A percentile compares a stretch with the other conserved stretches of the same genome.
phyloP scores from a whole-genome alignment of 2,797 vertebrate species.

The Myotis daubentonii region DNA sequence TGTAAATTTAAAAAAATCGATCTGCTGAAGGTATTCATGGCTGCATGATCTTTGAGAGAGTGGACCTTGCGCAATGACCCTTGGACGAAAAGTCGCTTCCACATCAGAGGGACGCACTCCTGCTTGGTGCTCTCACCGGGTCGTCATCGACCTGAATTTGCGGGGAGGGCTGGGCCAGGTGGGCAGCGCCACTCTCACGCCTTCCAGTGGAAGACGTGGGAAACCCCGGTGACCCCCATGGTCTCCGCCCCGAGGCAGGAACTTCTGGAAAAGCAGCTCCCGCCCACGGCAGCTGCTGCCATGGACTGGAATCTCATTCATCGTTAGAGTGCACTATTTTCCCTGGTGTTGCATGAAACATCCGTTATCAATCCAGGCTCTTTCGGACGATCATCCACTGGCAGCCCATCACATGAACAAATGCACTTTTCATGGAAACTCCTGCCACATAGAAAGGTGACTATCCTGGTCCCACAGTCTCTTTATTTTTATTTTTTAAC shows the following conservation, averaged over 20 bases:
- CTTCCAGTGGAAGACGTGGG: not conserved
- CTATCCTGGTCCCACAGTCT: not conserved
- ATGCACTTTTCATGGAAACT: not conserved
- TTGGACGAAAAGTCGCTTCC: not conserved
- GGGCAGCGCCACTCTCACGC: not conserved
- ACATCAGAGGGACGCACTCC: not conserved
- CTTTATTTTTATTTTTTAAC: too few relatives aligned
- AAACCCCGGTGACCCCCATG: not conserved
- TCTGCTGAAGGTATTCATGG: not conserved
- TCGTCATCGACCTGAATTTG: not conserved
- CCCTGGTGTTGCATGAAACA: not conserved
- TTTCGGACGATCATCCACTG: not conserved
- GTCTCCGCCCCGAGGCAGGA: not conserved
- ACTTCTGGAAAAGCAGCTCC: not conserved
- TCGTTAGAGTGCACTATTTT: not conserved
- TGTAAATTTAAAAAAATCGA: not conserved
- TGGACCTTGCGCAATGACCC: not conserved
- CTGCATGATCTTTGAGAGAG: not conserved
- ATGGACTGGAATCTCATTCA: not conserved
- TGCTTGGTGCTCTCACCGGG: not conserved
- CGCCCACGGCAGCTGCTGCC: not conserved
- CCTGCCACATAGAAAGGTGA: not conserved
- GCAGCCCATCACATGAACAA: not conserved
- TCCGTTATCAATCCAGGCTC: not conserved
- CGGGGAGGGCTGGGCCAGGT: not conserved